Evolutionary conservation across 2,797 vertebrate genomes (phyloP).

Genomic region (Anabacerthia variegaticeps): DNA sequence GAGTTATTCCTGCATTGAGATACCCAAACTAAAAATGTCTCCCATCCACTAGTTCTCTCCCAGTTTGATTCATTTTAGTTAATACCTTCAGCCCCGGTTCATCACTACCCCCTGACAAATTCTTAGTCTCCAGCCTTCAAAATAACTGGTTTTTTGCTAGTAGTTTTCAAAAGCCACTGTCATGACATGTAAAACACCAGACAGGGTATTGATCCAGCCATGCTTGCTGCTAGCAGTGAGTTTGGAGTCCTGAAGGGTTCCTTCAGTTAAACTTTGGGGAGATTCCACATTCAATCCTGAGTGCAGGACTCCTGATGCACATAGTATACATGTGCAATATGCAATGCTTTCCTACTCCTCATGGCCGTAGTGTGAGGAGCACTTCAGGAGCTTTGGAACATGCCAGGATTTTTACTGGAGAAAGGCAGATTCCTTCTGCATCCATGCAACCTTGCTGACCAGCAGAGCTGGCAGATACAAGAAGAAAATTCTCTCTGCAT

Average conservation of each 20-base stretch:
- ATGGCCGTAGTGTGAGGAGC: background rate
- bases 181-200: background rate
- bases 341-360: background rate
- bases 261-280: background rate
- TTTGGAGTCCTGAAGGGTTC: background rate
- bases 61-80: background rate
- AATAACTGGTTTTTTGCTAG: background rate
- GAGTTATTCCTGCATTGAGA: background rate
- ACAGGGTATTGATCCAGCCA: background rate
- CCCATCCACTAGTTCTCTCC: background rate
- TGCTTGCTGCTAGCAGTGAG: background rate
- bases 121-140: background rate
- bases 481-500: background rate
- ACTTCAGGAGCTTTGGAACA: background rate
- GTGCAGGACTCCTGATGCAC: background rate
- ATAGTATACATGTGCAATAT: fast-evolving
- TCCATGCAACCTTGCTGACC: background rate
- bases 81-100: background rate
- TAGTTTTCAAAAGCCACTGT: background rate
- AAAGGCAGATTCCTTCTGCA: background rate
- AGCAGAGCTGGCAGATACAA: background rate
- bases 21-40: background rate
- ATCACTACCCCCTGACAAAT: background rate
- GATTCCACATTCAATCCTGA: background rate
- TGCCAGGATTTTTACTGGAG: background rate